Conservation (phyloP, 2,888 invertebrate species). For the Neoscelio sp. region DNA sequence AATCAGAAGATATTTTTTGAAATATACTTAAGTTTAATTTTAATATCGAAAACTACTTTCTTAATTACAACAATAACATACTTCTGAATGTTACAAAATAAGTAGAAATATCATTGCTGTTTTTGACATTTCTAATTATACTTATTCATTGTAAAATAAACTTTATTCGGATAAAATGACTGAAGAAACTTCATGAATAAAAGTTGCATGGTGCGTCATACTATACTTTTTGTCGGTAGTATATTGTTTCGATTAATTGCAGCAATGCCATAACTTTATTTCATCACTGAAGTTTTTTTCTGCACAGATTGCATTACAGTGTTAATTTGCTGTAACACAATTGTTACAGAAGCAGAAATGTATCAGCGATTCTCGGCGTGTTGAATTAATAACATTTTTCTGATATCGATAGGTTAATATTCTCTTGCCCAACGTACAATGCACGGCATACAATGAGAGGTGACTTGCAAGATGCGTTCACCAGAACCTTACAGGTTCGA, state of each 20-base stretch:
- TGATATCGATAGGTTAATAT: slow-evolving; percentile 25
- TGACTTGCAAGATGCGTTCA: slow-evolving; percentile 31
- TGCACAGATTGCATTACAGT: slow-evolving; percentile 1
- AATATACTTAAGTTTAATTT: too few relatives aligned
- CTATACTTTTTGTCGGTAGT: too few relatives aligned
- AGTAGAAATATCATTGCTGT: too few relatives aligned
- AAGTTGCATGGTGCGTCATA: too few relatives aligned
- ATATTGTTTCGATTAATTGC: slow-evolving; percentile 3
- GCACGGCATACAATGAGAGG: slow-evolving; percentile 12
- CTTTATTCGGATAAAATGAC: too few relatives aligned
- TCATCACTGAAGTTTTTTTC: not conserved
- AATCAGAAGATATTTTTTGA: too few relatives aligned
- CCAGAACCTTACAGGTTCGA: slow-evolving; percentile 16
- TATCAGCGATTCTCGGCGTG: not conserved
- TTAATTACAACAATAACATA: too few relatives aligned
- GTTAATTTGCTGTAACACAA: not conserved
- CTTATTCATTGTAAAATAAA: too few relatives aligned
- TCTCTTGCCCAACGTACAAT: slow-evolving; percentile 4
- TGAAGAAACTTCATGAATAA: too few relatives aligned
- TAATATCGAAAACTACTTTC: too few relatives aligned
- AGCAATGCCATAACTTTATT: slow-evolving; percentile 1
- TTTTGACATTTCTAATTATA: not conserved
- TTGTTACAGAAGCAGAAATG: slow-evolving; percentile 7
- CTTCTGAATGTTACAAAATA: too few relatives aligned
- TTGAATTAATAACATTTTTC: slow-evolving; percentile 11